These are phyloP conservation scores for Lepus americanus DNA, from an alignment of 2,113 vertebrate genomes.

Conservation along the genomic window DNA sequence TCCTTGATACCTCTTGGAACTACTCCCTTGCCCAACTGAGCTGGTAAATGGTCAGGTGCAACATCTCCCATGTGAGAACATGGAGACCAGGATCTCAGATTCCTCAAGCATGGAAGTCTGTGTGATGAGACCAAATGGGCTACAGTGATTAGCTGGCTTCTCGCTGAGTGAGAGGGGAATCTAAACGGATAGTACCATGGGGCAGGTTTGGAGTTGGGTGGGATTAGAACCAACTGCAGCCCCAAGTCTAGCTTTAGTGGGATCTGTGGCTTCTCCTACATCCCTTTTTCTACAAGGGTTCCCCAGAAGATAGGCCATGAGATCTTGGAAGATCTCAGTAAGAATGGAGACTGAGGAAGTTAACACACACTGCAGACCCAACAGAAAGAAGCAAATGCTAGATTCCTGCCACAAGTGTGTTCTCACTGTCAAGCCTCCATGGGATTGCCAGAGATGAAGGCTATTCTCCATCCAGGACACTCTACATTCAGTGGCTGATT, in stretches of 20 bases:
- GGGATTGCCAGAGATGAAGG: background rate
- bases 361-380: background rate
- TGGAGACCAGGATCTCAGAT: background rate
- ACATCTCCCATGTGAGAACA: background rate
- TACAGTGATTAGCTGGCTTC: background rate
- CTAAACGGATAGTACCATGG: background rate
- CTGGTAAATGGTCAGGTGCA: background rate
- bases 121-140: background rate
- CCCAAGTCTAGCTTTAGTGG: background rate
- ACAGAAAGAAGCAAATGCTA: background rate
- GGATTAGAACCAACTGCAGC: too few relatives aligned
- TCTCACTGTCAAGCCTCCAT: background rate
- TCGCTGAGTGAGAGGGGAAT: background rate
- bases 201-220: background rate
- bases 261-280: fast-evolving
- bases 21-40: background rate
- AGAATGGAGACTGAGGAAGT: background rate
- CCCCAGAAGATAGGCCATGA: background rate
- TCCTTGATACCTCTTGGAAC: background rate
- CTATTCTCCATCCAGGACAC: background rate
- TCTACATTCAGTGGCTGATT: background rate
- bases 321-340: background rate
- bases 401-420: background rate
- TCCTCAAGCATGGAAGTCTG: background rate
- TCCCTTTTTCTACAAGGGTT: background rate